Conservation (phyloP, 2,888 invertebrate species). For the Andrena haemorrhoa region DNA sequence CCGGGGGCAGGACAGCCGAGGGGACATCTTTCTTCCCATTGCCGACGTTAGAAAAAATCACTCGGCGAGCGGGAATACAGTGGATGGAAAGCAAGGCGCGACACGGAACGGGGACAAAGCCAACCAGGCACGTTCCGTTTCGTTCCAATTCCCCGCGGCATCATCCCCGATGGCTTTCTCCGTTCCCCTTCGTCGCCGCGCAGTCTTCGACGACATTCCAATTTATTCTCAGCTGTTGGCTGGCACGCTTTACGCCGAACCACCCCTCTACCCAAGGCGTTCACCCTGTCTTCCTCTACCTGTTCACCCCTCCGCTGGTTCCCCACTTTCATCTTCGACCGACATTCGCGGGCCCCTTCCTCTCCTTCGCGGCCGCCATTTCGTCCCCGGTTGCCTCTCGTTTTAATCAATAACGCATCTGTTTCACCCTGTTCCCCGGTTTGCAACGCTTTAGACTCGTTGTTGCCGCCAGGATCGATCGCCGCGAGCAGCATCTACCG, state of each 20-base stretch:
- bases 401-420: slow-evolving; percentile 43
- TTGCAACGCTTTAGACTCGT: neutral
- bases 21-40: slow-evolving; percentile 61
- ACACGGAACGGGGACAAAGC: slow-evolving; percentile 67
- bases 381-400: neutral
- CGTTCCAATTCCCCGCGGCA: slow-evolving; percentile 71
- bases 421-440: slow-evolving; percentile 12
- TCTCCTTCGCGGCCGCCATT: slow-evolving; percentile 22
- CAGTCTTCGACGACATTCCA: slow-evolving; percentile 74
- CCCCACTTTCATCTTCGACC: slow-evolving; percentile 56
- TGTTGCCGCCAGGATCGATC: neutral
- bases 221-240: slow-evolving; percentile 74
- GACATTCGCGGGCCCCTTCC: slow-evolving; percentile 23
- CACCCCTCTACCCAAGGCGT: slow-evolving; percentile 47
- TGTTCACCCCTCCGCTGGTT: slow-evolving; percentile 24
- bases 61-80: slow-evolving; percentile 66
- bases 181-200: slow-evolving; percentile 29
- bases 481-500: neutral
- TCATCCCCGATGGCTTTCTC: slow-evolving; percentile 62
- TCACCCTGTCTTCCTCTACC: slow-evolving; percentile 15
- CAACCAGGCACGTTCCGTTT: slow-evolving; percentile 65
- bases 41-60: slow-evolving; percentile 66
- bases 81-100: slow-evolving; percentile 49
- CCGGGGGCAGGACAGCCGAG: slow-evolving; percentile 5
- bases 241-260: slow-evolving; percentile 69